Evolutionary conservation across 2,113 vertebrate genomes (phyloP), one percentile per base, ranked within the genome.

Genomic region (Charina bottae): DNA sequence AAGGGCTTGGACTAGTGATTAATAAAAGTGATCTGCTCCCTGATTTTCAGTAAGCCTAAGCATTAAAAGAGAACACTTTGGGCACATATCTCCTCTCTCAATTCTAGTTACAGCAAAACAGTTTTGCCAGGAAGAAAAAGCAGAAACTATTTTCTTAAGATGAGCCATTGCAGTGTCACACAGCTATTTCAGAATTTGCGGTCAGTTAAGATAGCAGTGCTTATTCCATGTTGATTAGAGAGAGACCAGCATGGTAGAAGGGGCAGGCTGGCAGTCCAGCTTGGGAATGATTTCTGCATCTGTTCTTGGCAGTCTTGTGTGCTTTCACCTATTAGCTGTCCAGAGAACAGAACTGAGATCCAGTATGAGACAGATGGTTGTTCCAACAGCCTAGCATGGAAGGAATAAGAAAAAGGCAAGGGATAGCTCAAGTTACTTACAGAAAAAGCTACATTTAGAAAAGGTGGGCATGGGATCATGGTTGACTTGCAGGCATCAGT

Each of bases 391-490:
- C 78, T 0, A 2, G 23, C 64, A 28, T 37, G 15, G 42, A 64
- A 1, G 8, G 3, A 62, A 28, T 10, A 64, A 85, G 72, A 55
- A 60, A 72, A 28, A 9, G 23, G 90, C 0, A 0, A 53, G 59
- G 1, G 5, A 37, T 26, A 58, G 24, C 55, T 58, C 85, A 87
- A 28, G 13, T 46, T 60, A 62, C 88, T 85, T 23, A 17, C 37
- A 24, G 33, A 21, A 12, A 0, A 37, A 78, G 42, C 23, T 55
- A 1, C 0, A 0, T 21, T 0, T 0, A 58, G 72, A 90, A 0
- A 0, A 3, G 53, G 19, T 26, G 88, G 54, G 6, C 42, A 23
- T 0, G 0, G 84, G 83, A 59, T 0, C 1, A 2, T 19, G 0
- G 0, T 33, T 54, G 58, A 58, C 46, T 42, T 37, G 84, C 26